These are phyloP conservation scores for Scaptomyza hsui DNA, from an alignment of 1,140 invertebrate species.

Conservation along the genomic window DNA sequence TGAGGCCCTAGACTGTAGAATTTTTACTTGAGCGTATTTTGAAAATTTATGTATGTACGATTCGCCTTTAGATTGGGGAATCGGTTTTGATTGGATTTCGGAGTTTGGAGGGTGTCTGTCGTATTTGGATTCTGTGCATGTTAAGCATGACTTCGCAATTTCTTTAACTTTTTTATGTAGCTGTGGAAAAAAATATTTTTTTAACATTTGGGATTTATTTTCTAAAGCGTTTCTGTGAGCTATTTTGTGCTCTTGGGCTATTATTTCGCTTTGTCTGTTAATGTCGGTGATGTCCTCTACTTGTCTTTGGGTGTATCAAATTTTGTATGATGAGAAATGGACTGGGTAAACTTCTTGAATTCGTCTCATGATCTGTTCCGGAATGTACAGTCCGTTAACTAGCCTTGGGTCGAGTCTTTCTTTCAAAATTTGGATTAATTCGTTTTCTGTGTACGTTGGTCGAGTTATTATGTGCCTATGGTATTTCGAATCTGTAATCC, in stretches of 20 bases:
- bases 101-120: not conserved
- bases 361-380: slow-evolving; percentile 15
- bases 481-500: not conserved
- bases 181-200: not conserved
- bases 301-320: slow-evolving; percentile 7
- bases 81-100: slow-evolving; percentile 3
- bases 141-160: not conserved
- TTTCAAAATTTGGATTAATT: not conserved
- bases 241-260: slow-evolving; percentile 15
- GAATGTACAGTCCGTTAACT: slow-evolving; percentile 14
- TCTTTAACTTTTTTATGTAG: not conserved
- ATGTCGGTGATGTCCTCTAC: not conserved
- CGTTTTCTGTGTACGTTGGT: not conserved
- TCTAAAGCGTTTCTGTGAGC: slow-evolving; percentile 25
- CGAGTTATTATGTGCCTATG: not conserved
- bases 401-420: slow-evolving; percentile 6
- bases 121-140: not conserved
- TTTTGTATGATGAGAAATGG: slow-evolving; percentile 13
- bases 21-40: not conserved
- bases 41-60: slow-evolving; percentile 6
- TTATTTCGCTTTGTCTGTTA: slow-evolving; percentile 3
- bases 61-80: slow-evolving; percentile 5
- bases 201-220: slow-evolving; percentile 12
- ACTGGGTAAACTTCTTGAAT: slow-evolving; percentile 30
- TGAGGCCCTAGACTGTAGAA: not conserved